Conservation (phyloP, 2,113 vertebrate species). For the Callopanchax toddi region DNA sequence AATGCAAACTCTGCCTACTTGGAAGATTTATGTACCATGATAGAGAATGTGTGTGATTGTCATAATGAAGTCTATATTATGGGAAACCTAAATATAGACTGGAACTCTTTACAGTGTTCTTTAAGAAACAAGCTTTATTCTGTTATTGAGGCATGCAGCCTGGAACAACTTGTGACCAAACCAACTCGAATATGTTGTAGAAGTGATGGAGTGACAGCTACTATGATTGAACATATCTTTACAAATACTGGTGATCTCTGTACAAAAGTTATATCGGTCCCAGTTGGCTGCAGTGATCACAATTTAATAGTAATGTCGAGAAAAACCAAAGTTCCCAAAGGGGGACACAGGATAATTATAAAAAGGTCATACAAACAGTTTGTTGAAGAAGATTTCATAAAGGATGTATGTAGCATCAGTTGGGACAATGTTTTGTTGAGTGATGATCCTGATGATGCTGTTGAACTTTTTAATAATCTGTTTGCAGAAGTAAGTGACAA, state of each 20-base stretch:
- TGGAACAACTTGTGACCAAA: not conserved
- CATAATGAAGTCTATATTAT: not conserved
- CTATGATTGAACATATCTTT: not conserved
- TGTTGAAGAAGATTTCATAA: too few species aligned
- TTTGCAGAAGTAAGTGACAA: too few species aligned
- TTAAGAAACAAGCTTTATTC: conserved; percentile 1
- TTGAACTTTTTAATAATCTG: too few species aligned
- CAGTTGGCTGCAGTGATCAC: not conserved
- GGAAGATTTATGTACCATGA: not conserved
- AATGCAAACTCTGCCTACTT: not conserved
- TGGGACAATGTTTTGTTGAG: too few species aligned
- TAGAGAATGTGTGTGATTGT: not conserved
- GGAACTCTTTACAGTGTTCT: not conserved
- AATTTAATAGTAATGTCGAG: not conserved
- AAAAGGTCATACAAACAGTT: too few species aligned
- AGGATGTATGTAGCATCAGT: too few species aligned
- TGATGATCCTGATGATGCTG: too few species aligned
- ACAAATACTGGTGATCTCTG: not conserved
- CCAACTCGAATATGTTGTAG: not conserved
- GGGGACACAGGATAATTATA: too few species aligned
- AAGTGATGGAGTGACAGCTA: not conserved
- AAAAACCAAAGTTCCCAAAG: too few species aligned
- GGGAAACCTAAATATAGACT: not conserved
- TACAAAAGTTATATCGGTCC: not conserved
- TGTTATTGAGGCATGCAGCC: not conserved